Evolutionary conservation across 2,888 invertebrate genomes (phyloP), one percentile per base, ranked within the genome.

Genomic region (Drosophila mettleri): DNA sequence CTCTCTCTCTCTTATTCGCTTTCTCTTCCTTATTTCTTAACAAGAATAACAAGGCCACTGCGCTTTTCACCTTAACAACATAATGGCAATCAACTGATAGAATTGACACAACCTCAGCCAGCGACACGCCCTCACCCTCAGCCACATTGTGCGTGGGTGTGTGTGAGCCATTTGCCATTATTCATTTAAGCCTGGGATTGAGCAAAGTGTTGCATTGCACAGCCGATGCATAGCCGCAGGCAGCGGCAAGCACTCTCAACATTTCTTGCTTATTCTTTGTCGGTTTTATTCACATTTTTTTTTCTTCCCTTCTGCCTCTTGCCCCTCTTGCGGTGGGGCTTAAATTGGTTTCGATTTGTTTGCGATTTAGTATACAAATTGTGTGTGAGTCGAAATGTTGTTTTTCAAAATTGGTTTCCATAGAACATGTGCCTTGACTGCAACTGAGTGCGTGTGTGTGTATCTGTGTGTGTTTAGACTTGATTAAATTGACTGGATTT

Each of bases 71-170:
- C 84, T 88, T 65, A 86, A 83, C 83, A 83, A 57, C 68, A 86
- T 86, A 83, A 83, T 86, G 88, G 75, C 84, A 83, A 88, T 83
- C 86, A 84, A 69, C 69, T 83, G 83, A 86, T 84, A 81, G 73
- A 78, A 88, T 69, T 84, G 85, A 63, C 69, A 64, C 66, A 65
- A 57, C 58, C 83, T 49, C 69, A 77, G 38, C 4, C 33, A 20
- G 14, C 38, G 5, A n/a, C 9, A 6, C 41, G 7, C 22, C 22
- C 8, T n/a, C 22, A 22, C 41, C 9, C 41, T 22, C 54, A 29
- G 29, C 36, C n/a, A 36, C 48, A 58, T 43, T 54, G 53, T 61
- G 49, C 62, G n/a, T 31, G 29, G 2, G 33, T 66, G 9, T 14
- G 22, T 41, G 22, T 22, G n/a, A 9, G 51, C 45, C 48, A 41